Conservation (phyloP, 2,888 invertebrate genomes). For the Amblyteles armatorius region DNA sequence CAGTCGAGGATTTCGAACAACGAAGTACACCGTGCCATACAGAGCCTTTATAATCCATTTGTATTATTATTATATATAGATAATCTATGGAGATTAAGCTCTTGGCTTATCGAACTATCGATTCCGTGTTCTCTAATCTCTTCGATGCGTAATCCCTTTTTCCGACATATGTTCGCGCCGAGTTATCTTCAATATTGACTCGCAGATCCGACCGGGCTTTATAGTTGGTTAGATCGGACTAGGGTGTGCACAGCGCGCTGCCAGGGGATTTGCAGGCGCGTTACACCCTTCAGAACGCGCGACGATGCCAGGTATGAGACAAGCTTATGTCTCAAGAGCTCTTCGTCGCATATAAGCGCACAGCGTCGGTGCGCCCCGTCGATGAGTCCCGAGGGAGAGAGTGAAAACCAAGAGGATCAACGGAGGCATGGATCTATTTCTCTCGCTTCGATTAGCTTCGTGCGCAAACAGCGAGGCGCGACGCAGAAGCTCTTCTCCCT, state of each 20-base stretch:
- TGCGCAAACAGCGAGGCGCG: background rate
- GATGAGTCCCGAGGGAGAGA: background rate
- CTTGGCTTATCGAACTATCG: conserved; percentile 4
- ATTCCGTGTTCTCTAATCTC: background rate
- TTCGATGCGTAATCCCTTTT: conserved; percentile 24
- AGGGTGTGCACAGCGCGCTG: background rate
- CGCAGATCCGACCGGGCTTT: conserved; percentile 7
- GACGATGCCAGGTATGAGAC: background rate
- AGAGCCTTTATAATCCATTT: background rate
- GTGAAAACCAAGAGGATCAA: background rate
- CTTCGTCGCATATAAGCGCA: background rate
- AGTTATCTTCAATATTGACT: background rate
- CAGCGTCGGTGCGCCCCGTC: background rate
- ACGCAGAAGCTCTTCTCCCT: conserved; percentile 6
- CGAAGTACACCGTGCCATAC: background rate
- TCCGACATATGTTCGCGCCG: conserved; percentile 36
- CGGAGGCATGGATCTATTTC: background rate
- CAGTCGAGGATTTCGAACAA: too few species aligned
- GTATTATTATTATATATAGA: background rate
- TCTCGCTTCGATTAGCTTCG: background rate
- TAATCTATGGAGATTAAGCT: background rate
- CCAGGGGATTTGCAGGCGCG: background rate
- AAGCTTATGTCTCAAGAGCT: background rate
- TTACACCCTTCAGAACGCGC: background rate
- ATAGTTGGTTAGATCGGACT: background rate